These are phyloP conservation scores for Portevinia maculata DNA, from an alignment of 2,888 invertebrate genomes.

Conservation along the genomic window DNA sequence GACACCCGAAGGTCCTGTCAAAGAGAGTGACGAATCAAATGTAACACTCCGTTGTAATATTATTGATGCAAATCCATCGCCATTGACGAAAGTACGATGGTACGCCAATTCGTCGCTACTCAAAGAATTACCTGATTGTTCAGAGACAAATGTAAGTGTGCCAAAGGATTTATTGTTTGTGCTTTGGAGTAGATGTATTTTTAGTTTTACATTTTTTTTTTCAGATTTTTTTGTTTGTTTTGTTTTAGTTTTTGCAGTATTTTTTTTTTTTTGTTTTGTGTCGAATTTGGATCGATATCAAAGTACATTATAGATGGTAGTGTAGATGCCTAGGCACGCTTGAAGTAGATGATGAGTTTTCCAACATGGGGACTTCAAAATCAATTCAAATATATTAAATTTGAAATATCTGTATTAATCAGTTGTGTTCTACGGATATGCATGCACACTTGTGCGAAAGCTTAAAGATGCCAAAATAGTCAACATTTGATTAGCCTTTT, in stretches of 20 bases:
- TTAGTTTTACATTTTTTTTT: conserved; percentile 11
- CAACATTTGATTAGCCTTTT: no score
- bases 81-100: conserved; percentile 91
- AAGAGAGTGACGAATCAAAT: conserved; percentile 90
- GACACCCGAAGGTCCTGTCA: conserved; percentile 90
- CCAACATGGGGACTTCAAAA: no score
- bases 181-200: conserved; percentile 15
- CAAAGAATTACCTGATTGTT: conserved; percentile 93
- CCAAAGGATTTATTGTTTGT: not conserved
- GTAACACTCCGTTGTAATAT: conserved; percentile 93
- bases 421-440: no score
- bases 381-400: no score
- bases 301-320: no score
- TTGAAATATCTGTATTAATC: no score
- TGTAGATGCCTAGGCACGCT: no score
- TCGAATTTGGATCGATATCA: not conserved
- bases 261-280: not conserved
- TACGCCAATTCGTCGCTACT: conserved; percentile 92
- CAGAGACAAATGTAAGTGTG: conserved; percentile 79
- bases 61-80: conserved; percentile 90
- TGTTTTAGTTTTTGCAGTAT: not conserved
- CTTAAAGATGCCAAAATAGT: no score
- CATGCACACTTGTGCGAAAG: no score
- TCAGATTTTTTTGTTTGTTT: not conserved
- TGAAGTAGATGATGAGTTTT: no score